Percentiles rank a stretch among this genome's conserved stretches.
These are phyloP conservation scores for Galleria mellonella DNA, from an alignment of 1,140 invertebrate genomes.

Conservation along the genomic window DNA sequence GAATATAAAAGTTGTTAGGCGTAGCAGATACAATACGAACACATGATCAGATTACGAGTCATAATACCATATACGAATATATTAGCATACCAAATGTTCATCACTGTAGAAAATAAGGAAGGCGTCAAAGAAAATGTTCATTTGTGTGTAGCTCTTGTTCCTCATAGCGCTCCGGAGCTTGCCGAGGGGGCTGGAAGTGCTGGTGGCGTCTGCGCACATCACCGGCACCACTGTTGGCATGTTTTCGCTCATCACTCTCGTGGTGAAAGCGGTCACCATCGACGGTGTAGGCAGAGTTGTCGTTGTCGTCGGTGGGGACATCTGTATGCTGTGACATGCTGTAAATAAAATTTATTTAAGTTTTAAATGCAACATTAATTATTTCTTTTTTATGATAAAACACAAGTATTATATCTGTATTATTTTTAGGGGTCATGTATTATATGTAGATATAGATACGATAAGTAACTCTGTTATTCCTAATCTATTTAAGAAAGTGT, in stretches of 20 bases:
- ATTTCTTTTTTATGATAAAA: slow-evolving; percentile 1
- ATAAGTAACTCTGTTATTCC: too few species aligned
- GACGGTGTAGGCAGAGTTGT: slow-evolving; percentile 10
- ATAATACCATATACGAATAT: too few species aligned
- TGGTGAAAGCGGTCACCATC: slow-evolving; percentile 2
- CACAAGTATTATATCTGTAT: too few species aligned
- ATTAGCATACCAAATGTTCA: slow-evolving; percentile 81
- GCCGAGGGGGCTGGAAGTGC: slow-evolving; percentile 54
- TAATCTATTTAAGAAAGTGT: too few species aligned
- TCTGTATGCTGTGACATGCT: slow-evolving; percentile 30
- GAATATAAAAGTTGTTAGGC: too few species aligned
- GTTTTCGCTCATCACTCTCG: slow-evolving; percentile 21
- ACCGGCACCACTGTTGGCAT: slow-evolving; percentile 21
- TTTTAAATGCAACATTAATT: not conserved
- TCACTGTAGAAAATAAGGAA: slow-evolving; percentile 86
- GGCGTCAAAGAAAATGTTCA: slow-evolving; percentile 78
- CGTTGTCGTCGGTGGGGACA: slow-evolving; percentile 13
- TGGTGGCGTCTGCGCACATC: slow-evolving; percentile 34
- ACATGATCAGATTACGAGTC: too few species aligned
- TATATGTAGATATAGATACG: too few species aligned
- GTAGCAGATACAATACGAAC: too few species aligned
- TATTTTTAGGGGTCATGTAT: too few species aligned
- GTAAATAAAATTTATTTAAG: slow-evolving; percentile 11
- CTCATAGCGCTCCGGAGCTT: slow-evolving; percentile 80
- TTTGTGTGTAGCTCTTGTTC: slow-evolving; percentile 76